phyloP scores from a whole-genome alignment of 2,888 invertebrate species.

The Pycnomerus fuliginosus region DNA sequence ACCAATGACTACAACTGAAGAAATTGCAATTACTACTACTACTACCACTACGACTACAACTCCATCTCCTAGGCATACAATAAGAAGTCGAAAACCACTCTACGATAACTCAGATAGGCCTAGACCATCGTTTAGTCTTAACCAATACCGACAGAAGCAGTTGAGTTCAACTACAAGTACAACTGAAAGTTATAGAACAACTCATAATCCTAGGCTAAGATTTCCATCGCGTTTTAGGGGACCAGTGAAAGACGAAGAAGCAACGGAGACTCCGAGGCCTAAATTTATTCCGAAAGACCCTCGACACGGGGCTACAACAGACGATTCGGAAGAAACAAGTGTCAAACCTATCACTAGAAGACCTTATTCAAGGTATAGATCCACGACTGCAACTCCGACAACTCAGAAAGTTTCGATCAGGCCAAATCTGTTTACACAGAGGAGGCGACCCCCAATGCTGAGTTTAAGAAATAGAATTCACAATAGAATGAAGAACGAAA shows the following conservation, averaged over 20 bases:
- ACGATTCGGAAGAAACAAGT: conserved; percentile 38
- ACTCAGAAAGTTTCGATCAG: conserved; percentile 46
- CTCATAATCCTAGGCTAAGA: conserved; percentile 39
- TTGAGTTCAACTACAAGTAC: conserved; percentile 46
- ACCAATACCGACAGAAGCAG: conserved; percentile 68
- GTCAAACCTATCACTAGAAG: conserved; percentile 43
- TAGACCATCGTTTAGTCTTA: conserved; percentile 73
- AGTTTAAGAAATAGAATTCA: conserved; percentile 42
- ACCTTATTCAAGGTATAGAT: conserved; percentile 44
- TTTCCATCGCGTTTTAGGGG: conserved; percentile 46
- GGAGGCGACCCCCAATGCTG: conserved; percentile 42
- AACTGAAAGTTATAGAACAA: conserved; percentile 30
- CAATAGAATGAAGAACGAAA: conserved; percentile 36
- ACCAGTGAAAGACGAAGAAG: conserved; percentile 48
- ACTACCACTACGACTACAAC: conserved; percentile 46
- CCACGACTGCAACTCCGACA: conserved; percentile 41
- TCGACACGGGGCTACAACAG: conserved; percentile 29
- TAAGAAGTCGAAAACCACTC: too few relatives aligned
- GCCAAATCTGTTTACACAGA: conserved; percentile 47
- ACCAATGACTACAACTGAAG: conserved; percentile 31
- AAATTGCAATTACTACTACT: conserved; percentile 41
- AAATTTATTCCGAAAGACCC: conserved; percentile 51
- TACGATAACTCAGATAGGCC: conserved; percentile 62
- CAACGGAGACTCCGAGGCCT: conserved; percentile 49
- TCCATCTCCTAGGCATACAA: conserved; percentile 48